Conservation (phyloP, 2,113 vertebrate genomes). For the Eretmochelys imbricata region DNA sequence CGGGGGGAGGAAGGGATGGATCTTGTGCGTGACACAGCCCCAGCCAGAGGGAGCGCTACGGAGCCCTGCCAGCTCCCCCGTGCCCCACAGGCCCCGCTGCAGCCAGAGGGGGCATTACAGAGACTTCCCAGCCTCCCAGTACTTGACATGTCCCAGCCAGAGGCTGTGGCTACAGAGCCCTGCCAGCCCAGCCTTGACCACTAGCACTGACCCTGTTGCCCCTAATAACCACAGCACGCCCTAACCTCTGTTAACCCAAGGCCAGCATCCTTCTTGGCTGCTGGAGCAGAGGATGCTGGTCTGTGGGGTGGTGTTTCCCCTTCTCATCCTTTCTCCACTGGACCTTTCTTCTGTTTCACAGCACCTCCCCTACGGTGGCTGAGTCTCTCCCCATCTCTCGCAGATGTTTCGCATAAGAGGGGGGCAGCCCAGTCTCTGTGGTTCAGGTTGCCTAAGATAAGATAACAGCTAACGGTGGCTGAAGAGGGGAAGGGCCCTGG, state of each 20-base stretch:
- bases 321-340: not conserved
- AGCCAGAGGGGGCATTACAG: no score
- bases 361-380: not conserved
- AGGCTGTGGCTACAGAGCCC: no score
- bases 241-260: not conserved
- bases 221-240: not conserved
- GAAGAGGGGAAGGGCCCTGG: not conserved
- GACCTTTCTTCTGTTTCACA: not conserved
- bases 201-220: no score
- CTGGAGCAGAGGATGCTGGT: not conserved
- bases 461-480: not conserved
- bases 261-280: not conserved
- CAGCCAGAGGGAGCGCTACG: no score
- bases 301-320: not conserved
- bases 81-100: no score
- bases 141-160: not conserved
- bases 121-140: no score
- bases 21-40: no score
- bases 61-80: no score
- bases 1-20: no score
- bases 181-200: no score
- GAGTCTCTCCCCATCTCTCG: slow-evolving; percentile 49
- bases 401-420: not conserved
- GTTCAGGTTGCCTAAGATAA: not conserved
- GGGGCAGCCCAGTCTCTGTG: not conserved